Evolutionary conservation across 2,113 vertebrate genomes (phyloP).

Genomic region (Regulus satrapa): DNA sequence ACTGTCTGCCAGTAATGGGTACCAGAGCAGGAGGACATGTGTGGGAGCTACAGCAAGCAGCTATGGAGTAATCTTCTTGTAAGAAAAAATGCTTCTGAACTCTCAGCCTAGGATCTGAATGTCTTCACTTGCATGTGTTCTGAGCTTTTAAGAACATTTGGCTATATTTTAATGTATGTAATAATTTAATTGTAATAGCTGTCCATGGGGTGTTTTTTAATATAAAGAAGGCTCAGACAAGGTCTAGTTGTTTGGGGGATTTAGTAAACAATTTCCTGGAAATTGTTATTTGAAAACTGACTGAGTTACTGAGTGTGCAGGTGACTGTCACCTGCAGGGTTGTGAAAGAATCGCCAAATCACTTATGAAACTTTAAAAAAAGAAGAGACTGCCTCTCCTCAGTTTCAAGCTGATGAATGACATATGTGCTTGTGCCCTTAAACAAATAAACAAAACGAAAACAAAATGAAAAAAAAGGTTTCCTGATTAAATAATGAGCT

Average conservation of each 20-base stretch:
- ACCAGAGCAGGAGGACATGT: background rate
- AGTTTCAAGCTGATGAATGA: background rate
- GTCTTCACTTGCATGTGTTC: background rate
- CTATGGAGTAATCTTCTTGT: background rate
- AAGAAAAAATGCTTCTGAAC: background rate
- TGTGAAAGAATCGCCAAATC: background rate
- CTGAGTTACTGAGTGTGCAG: background rate
- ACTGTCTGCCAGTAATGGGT: background rate
- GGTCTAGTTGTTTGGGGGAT: background rate
- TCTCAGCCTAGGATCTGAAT: background rate
- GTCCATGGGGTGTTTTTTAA: background rate
- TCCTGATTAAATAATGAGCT: conserved; percentile 37
- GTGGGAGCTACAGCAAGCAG: background rate
- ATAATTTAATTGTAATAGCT: background rate
- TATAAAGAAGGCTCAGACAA: background rate
- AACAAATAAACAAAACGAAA: background rate
- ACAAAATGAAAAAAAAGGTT: background rate
- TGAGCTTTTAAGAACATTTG: background rate
- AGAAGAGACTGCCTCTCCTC: background rate
- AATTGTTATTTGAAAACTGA: background rate
- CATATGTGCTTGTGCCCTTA: background rate
- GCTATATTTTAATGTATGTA: background rate
- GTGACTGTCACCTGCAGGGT: background rate
- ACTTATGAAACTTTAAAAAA: background rate
- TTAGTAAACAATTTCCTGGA: background rate